A percentile compares a stretch with the other conserved stretches of the same genome.
Evolutionary conservation across 2,888 invertebrate genomes (phyloP).

Genomic region (Bombyx huttoni): DNA sequence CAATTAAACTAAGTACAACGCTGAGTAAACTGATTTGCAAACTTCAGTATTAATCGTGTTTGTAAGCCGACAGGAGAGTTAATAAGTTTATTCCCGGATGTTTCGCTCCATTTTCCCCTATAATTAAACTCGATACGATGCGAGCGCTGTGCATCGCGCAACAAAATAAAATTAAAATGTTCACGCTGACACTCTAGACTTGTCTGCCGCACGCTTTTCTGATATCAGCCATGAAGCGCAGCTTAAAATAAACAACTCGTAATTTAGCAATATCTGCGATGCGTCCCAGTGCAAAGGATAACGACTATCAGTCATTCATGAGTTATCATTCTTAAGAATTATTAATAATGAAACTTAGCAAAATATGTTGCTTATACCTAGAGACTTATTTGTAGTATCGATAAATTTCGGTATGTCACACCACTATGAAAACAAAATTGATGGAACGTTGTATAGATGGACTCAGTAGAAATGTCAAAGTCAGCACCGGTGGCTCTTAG

Average conservation of each 20-base stretch:
- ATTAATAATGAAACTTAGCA: too few species aligned
- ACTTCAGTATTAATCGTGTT: neutral
- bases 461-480: too few species aligned
- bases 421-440: too few species aligned
- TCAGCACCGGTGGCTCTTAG: too few species aligned
- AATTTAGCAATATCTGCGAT: neutral
- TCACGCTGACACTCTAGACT: constrained; percentile 8
- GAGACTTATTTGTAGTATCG: too few species aligned
- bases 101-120: constrained; percentile 17
- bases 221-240: neutral
- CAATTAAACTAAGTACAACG: too few species aligned
- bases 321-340: too few species aligned
- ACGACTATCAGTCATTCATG: too few species aligned
- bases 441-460: too few species aligned
- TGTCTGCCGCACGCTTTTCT: neutral
- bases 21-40: neutral
- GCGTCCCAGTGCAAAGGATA: too few species aligned
- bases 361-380: too few species aligned
- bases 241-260: neutral
- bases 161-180: constrained; percentile 53
- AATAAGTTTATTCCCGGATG: constrained; percentile 3
- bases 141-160: constrained; percentile 17
- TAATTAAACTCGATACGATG: constrained; percentile 38
- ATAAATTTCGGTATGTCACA: too few species aligned
- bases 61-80: neutral